phyloP scores from a whole-genome alignment of 1,140 invertebrate genomes.

The Campoletis sonorensis region DNA sequence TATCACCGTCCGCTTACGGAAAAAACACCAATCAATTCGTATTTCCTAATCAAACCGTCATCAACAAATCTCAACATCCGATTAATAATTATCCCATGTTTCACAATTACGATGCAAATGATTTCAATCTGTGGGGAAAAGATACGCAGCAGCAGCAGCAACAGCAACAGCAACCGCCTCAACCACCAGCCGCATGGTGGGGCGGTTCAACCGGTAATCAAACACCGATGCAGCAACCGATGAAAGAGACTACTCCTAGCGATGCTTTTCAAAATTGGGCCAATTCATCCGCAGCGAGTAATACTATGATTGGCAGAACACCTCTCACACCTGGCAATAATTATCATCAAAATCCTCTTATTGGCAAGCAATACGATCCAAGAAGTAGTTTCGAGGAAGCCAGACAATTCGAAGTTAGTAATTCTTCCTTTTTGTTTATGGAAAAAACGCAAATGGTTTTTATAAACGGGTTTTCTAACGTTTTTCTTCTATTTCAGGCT shows the following conservation, averaged over 20 bases:
- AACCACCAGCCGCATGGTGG: slow-evolving; percentile 67
- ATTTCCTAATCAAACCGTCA: slow-evolving; percentile 53
- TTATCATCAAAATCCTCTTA: slow-evolving; percentile 60
- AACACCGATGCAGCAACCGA: slow-evolving; percentile 51
- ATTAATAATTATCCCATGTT: slow-evolving; percentile 61
- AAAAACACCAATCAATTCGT: slow-evolving; percentile 60
- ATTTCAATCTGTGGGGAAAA: slow-evolving; percentile 67
- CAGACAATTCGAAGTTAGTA: slow-evolving; percentile 63
- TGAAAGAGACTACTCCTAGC: slow-evolving; percentile 54
- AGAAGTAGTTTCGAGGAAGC: slow-evolving; percentile 62
- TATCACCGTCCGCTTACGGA: slow-evolving; percentile 58
- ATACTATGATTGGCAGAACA: slow-evolving; percentile 54
- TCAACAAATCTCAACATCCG: slow-evolving; percentile 54
- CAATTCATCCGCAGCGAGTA: slow-evolving; percentile 53
- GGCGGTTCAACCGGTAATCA: slow-evolving; percentile 41
- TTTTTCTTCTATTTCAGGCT: background rate
- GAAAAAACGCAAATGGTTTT: background rate
- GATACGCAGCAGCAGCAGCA: slow-evolving; percentile 63
- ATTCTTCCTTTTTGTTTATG: slow-evolving; percentile 24
- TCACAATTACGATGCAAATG: slow-evolving; percentile 61
- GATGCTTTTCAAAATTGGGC: slow-evolving; percentile 66
- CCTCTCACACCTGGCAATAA: slow-evolving; percentile 59
- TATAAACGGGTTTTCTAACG: background rate
- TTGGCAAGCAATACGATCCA: slow-evolving; percentile 51
- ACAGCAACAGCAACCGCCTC: slow-evolving; percentile 58